These are phyloP conservation scores for Coilia nasus DNA, from an alignment of 2,797 vertebrate genomes.

Conservation along the genomic window DNA sequence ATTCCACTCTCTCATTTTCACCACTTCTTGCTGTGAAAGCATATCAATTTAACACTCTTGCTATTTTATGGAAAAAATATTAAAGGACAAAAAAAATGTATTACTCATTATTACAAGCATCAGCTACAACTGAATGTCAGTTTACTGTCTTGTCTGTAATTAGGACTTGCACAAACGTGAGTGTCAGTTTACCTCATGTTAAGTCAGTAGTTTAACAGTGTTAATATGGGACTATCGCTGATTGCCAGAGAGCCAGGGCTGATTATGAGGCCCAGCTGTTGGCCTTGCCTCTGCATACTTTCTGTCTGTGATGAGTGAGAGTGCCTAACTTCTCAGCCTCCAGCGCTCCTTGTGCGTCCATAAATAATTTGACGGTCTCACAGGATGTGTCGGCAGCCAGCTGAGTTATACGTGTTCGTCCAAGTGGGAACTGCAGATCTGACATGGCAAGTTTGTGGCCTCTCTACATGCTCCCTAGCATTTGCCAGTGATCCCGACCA, in stretches of 20 bases:
- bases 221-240: conserved; percentile 1
- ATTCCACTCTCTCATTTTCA: not conserved
- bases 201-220: conserved; percentile 23
- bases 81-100: not conserved
- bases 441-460: conserved; percentile 14
- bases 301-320: conserved; percentile 34
- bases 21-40: not conserved
- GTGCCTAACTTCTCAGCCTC: conserved; percentile 35
- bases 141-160: not conserved
- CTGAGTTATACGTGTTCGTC: not conserved
- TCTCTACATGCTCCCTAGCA: not conserved
- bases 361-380: conserved; percentile 48
- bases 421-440: conserved; percentile 20
- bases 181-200: conserved; percentile 30
- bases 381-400: conserved; percentile 38
- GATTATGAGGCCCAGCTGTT: conserved; percentile 51
- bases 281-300: conserved; percentile 30
- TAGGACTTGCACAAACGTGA: not conserved
- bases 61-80: not conserved
- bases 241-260: conserved; percentile 41
- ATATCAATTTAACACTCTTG: not conserved
- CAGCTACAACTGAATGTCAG: not conserved
- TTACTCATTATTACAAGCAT: not conserved
- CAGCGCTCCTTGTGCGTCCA: conserved; percentile 35
- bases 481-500: not conserved